phyloP scores from a whole-genome alignment of 2,113 vertebrate species.

The Lutjanus erythropterus region DNA sequence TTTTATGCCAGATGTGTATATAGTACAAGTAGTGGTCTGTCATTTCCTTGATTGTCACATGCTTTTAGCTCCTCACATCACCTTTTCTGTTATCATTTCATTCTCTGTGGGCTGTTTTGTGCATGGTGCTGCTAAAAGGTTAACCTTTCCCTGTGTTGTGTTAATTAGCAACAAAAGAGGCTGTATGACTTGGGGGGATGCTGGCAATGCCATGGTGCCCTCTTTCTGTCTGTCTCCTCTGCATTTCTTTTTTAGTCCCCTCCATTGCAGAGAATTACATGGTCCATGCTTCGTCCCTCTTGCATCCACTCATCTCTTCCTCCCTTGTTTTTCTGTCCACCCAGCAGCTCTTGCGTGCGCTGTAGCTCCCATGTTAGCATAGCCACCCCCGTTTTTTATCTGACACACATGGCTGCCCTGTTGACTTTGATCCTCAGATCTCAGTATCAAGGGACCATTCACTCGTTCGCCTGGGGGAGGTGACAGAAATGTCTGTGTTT shows the following conservation, averaged over 20 bases:
- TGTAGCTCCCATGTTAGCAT: constrained; percentile 44
- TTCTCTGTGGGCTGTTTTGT: constrained; percentile 30
- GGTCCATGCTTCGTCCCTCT: constrained; percentile 23
- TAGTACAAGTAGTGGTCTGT: not conserved
- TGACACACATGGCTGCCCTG: constrained; percentile 69
- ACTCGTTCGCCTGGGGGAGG: constrained; percentile 64
- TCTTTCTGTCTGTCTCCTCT: constrained; percentile 37
- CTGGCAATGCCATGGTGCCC: constrained; percentile 25
- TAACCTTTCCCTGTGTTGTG: constrained; percentile 61
- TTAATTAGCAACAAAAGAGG: constrained; percentile 78
- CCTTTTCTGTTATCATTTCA: constrained; percentile 37
- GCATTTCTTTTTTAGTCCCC: constrained; percentile 37
- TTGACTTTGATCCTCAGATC: constrained; percentile 80
- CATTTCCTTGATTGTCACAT: constrained; percentile 10
- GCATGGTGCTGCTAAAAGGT: constrained; percentile 48
- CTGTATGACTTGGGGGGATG: constrained; percentile 26
- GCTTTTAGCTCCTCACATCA: constrained; percentile 5
- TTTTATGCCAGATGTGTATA: rapidly evolving
- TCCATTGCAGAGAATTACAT: constrained; percentile 24
- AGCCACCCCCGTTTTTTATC: constrained; percentile 43
- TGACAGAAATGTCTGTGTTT: constrained; percentile 79
- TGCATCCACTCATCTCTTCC: constrained; percentile 18
- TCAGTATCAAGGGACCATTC: constrained; percentile 75
- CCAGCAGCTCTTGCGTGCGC: constrained; percentile 31
- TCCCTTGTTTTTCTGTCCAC: constrained; percentile 55